phyloP scores from a whole-genome alignment of 2,888 invertebrate species.

The Drosophila stalkeri region DNA sequence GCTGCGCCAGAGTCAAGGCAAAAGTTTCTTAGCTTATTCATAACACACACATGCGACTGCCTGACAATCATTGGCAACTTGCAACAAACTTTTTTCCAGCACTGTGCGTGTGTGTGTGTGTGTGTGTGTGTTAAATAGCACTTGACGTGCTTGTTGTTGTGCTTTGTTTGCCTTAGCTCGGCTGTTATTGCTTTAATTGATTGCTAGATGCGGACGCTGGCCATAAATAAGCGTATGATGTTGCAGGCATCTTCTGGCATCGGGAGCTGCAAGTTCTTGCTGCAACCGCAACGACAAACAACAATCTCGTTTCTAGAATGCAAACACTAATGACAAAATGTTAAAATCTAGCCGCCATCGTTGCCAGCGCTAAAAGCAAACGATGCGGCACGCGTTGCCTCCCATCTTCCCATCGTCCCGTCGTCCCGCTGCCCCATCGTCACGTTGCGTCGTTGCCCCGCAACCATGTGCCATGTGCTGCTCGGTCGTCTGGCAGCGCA shows the following conservation, averaged over 20 bases:
- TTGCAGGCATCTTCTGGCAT: conserved; percentile 35
- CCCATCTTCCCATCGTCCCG: neutral
- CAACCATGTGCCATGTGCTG: conserved; percentile 38
- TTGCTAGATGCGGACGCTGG: conserved; percentile 40
- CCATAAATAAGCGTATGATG: conserved; percentile 43
- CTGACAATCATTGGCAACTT: conserved; percentile 58
- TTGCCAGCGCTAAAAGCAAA: conserved; percentile 66
- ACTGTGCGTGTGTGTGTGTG: neutral
- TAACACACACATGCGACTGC: conserved; percentile 56
- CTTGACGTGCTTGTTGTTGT: conserved; percentile 42
- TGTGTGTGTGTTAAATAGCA: conserved; percentile 23
- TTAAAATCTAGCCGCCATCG: conserved; percentile 74
- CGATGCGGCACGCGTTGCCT: conserved; percentile 49
- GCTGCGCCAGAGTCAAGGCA: conserved; percentile 27
- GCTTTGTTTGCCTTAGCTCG: conserved; percentile 25
- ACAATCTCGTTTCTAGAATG: conserved; percentile 73
- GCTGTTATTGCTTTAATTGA: conserved; percentile 67
- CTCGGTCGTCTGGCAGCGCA: conserved; percentile 59
- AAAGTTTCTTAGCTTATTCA: conserved; percentile 78
- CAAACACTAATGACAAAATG: conserved; percentile 82
- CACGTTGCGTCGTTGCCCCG: conserved; percentile 16
- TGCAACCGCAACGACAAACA: conserved; percentile 67
- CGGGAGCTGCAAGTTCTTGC: conserved; percentile 64
- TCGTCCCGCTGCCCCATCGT: too few relatives aligned
- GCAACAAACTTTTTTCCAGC: conserved; percentile 22